phyloP scores from a whole-genome alignment of 2,888 invertebrate species.

The Galerucella nymphaeae region DNA sequence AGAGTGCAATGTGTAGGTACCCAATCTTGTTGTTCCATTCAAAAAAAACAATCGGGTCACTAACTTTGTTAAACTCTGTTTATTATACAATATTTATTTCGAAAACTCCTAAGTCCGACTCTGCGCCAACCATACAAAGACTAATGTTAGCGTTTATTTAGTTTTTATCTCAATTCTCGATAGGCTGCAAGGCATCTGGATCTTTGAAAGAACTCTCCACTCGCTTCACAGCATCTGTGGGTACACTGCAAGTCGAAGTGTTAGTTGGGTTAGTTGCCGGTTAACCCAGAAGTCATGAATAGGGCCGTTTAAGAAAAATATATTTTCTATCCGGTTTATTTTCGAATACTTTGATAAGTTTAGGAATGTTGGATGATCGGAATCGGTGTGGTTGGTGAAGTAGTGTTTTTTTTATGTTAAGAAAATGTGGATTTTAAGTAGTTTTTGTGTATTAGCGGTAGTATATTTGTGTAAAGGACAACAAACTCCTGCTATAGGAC shows the following conservation, averaged over 20 bases:
- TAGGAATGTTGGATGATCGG: constrained; percentile 32
- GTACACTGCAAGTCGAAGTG: constrained; percentile 26
- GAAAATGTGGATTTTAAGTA: constrained; percentile 33
- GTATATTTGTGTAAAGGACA: constrained; percentile 39
- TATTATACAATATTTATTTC: not conserved
- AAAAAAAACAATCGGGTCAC: too few species aligned
- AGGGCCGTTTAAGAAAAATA: constrained; percentile 31
- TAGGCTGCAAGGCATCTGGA: constrained; percentile 29
- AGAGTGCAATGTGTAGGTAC: too few species aligned
- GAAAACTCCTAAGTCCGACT: constrained; percentile 9
- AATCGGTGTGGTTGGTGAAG: constrained; percentile 4
- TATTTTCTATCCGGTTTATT: not conserved
- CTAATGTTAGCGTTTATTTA: constrained; percentile 34
- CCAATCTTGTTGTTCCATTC: too few species aligned
- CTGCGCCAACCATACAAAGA: constrained; percentile 31
- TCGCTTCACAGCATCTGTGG: constrained; percentile 36
- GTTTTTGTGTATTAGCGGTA: constrained; percentile 21
- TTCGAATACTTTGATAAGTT: not conserved
- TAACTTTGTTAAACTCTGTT: too few species aligned
- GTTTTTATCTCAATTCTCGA: constrained; percentile 29
- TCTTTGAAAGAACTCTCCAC: constrained; percentile 39
- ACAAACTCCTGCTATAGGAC: constrained; percentile 60
- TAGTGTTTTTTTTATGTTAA: constrained; percentile 2
- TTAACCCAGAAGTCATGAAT: constrained; percentile 38
- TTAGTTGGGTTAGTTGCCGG: constrained; percentile 35